Evolutionary conservation across 1,140 invertebrate genomes (phyloP), one percentile per base, ranked within the genome.

Genomic region (Paralvinella palmiformis): DNA sequence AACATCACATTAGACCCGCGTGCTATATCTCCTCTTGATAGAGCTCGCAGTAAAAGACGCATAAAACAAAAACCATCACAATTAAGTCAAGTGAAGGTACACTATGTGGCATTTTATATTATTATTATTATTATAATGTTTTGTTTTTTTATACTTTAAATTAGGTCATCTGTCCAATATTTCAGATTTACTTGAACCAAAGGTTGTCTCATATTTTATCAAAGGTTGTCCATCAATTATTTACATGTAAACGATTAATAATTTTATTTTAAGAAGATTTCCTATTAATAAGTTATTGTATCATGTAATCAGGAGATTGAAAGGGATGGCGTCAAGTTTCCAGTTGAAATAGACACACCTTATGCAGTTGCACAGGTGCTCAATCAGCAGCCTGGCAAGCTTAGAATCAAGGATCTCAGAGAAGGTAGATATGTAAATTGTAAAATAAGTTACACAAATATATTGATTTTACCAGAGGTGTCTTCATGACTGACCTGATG

Each of bases 311-410:
- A 75, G 73, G 72, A 70, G 13, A 59, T 77, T 20, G 73, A 77
- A 52, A 71, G 72, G 59, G 67, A 72, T 35, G 78, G 77, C 7
- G 45, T 79, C 2, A 68, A 69, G 35, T 76, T 80, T 69, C 75
- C 78, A 7, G 57, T 66, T 3, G 57, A 72, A 1, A 57, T 80
- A 29, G 67, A 77, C 44, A 74, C 68, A n/a, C 75, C 76, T 10
- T 69, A 74, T 66, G 75, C 74, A 63, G 76, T 80, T 10, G 72
- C 72, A 0, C 72, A 76, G 53, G 74, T 80, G 6, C 64, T 80
- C 5, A 74, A 72, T 29, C 78, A 80, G 62, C 70, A 76, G 59
- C 71, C 75, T n/a, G 76, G 77, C 22, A 79, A 77, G 64, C 52
- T 80, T 5, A 69, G 70, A 45, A 72, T 71, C 7, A 78, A 79